These are phyloP conservation scores for Forficula auricularia DNA, from an alignment of 1,140 invertebrate genomes.

Conservation along the genomic window DNA sequence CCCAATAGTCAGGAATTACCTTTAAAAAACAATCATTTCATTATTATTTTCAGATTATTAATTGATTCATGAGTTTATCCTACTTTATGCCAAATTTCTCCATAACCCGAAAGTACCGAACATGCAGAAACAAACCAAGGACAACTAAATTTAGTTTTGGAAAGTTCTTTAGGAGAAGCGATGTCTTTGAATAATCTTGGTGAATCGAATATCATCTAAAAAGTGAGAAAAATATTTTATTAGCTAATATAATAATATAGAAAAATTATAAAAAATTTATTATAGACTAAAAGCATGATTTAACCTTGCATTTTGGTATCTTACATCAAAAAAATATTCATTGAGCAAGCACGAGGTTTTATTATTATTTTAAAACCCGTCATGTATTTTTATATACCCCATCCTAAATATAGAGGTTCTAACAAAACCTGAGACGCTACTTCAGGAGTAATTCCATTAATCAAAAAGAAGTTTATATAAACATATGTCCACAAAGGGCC, in stretches of 20 bases:
- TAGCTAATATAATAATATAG: too few relatives aligned
- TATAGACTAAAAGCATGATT: too few relatives aligned
- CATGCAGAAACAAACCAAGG: slow-evolving; percentile 17
- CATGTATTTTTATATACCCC: too few relatives aligned
- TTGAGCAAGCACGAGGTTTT: too few relatives aligned
- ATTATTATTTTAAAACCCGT: too few relatives aligned
- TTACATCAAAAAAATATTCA: too few relatives aligned
- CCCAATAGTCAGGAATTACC: slow-evolving; percentile 19
- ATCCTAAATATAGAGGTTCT: too few relatives aligned
- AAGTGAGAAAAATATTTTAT: background rate
- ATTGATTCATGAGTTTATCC: background rate
- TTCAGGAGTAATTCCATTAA: too few relatives aligned
- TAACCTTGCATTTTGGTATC: too few relatives aligned
- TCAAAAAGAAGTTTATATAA: too few relatives aligned
- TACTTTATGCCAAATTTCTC: slow-evolving; percentile 18
- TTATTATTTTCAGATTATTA: background rate
- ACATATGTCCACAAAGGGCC: too few relatives aligned
- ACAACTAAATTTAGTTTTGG: slow-evolving; percentile 15
- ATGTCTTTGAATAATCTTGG: slow-evolving; percentile 15
- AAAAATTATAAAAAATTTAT: background rate
- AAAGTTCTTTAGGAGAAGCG: slow-evolving; percentile 7
- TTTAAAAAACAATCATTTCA: slow-evolving; percentile 4
- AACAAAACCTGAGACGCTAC: too few relatives aligned
- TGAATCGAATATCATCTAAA: slow-evolving; percentile 13
- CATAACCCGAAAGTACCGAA: slow-evolving; percentile 14